phyloP scores from a whole-genome alignment of 2,797 vertebrate species.

The Sebastes iracundus region DNA sequence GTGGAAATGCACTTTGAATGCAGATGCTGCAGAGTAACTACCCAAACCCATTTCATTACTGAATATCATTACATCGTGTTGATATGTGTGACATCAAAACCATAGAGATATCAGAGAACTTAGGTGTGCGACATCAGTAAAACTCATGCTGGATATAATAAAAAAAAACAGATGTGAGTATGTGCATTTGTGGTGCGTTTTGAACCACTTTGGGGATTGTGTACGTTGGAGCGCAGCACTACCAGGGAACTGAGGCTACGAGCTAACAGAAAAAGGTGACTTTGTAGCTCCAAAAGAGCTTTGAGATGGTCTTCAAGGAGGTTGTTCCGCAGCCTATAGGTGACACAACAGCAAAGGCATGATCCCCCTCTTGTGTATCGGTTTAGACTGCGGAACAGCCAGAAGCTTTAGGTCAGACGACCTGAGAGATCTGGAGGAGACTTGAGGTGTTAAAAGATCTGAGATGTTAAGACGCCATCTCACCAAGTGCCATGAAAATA shows the following conservation, averaged over 20 bases:
- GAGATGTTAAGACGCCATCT: background rate
- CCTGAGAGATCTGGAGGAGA: background rate
- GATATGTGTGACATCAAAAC: background rate
- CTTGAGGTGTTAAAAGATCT: background rate
- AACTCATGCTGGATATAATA: background rate
- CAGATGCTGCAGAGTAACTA: background rate
- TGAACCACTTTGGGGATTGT: background rate
- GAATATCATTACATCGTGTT: background rate
- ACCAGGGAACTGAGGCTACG: background rate
- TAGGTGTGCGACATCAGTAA: background rate
- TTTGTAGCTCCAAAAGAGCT: background rate
- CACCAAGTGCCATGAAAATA: background rate
- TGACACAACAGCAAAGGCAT: background rate
- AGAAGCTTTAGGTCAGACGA: background rate
- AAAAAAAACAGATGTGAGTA: background rate
- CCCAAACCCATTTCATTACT: background rate
- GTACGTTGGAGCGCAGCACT: background rate
- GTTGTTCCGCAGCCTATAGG: background rate
- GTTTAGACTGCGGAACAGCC: background rate
- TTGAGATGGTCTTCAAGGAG: background rate
- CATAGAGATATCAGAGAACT: background rate
- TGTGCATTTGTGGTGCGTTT: background rate
- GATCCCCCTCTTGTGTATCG: background rate
- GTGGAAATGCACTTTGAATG: background rate
- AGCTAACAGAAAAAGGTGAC: background rate